Conservation (phyloP, 92 coral and sea anemone genomes). For the Meandrina meandrites region DNA sequence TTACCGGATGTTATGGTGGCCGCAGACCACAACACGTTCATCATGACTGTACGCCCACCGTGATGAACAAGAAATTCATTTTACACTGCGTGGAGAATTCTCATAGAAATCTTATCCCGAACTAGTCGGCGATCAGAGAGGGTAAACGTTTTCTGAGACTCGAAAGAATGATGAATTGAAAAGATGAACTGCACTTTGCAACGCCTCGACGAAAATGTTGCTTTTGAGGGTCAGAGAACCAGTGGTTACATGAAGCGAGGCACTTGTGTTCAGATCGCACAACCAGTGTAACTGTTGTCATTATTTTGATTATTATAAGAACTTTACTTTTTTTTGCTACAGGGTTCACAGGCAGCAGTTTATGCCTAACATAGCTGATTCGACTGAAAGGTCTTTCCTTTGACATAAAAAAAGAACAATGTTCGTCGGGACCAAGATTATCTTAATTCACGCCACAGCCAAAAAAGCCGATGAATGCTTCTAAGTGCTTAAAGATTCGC, state of each 20-base stretch:
- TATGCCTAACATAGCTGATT: background rate
- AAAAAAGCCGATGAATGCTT: conserved; percentile 31
- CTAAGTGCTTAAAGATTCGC: conserved; percentile 20
- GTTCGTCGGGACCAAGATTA: conserved; percentile 17
- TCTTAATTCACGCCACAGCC: conserved; percentile 10
- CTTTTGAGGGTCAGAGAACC: background rate
- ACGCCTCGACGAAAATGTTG: background rate
- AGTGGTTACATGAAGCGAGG: background rate
- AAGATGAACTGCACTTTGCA: background rate
- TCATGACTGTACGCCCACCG: background rate
- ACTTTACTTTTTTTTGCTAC: background rate
- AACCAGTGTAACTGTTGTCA: background rate
- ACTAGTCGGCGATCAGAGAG: background rate
- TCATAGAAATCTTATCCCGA: background rate
- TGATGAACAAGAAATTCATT: background rate
- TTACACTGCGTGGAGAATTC: background rate
- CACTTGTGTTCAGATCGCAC: background rate
- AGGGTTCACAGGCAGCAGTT: background rate
- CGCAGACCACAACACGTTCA: background rate
- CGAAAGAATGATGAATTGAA: background rate
- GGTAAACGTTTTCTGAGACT: background rate
- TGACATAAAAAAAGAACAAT: background rate
- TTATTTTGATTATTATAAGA: background rate
- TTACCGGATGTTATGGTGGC: conserved; percentile 1
- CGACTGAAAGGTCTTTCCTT: background rate